Evolutionary conservation across 2,113 vertebrate genomes (phyloP).

Genomic region (Gadus chalcogrammus): DNA sequence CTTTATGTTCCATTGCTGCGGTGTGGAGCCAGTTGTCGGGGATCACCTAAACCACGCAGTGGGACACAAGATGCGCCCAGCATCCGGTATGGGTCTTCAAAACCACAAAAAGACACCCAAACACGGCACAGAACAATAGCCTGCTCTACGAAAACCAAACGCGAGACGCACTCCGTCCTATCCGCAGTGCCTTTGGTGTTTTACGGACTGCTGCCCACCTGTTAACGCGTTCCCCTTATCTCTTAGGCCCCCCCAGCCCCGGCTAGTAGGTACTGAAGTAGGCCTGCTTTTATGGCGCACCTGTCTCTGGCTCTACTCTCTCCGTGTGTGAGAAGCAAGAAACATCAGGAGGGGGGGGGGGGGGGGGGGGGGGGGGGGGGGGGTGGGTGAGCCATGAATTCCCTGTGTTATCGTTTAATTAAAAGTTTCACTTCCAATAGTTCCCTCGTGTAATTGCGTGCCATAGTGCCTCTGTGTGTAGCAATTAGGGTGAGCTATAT

Average conservation of each 20-base stretch:
- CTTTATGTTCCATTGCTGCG: too few relatives aligned
- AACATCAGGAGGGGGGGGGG: too few relatives aligned
- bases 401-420: not conserved
- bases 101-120: too few relatives aligned
- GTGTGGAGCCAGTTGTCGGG: too few relatives aligned
- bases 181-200: constrained; percentile 10
- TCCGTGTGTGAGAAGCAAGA: too few relatives aligned
- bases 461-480: too few relatives aligned
- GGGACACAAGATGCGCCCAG: too few relatives aligned
- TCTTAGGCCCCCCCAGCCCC: constrained; percentile 16
- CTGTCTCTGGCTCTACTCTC: not conserved
- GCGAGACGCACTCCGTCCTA: constrained; percentile 8
- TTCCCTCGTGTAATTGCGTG: not conserved
- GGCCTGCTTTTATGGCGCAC: constrained; percentile 16
- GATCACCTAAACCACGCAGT: too few relatives aligned
- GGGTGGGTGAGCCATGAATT: constrained; percentile 26
- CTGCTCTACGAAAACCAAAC: too few relatives aligned
- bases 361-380: not conserved
- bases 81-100: too few relatives aligned
- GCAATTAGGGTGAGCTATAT: not conserved
- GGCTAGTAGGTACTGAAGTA: not conserved
- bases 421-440: not conserved
- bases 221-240: constrained; percentile 23
- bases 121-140: too few relatives aligned
- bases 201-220: constrained; percentile 17